Base-by-base conservation (phyloP, 2,888 invertebrate species). In the Helleia helle region DNA sequence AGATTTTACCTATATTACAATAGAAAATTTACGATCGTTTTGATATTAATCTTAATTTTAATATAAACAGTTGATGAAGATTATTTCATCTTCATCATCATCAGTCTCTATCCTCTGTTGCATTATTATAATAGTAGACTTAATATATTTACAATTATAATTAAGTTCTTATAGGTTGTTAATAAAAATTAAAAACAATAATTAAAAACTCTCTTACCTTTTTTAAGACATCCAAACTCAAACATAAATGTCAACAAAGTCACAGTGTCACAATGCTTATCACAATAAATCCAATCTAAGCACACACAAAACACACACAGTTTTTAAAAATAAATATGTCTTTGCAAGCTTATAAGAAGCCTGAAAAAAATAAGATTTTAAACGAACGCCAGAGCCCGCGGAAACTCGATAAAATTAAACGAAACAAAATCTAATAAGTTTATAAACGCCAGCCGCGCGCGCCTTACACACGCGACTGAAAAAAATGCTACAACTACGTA, bases 401-500 rank as follows among this genome's bases (percentile, higher is more conserved):
- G 62, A 65, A 71, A 71, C 66, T 55, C 48, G 54, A 47, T 53
- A 58, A 49, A 40, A 49, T 56, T 49, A 57, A 59, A 38, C 38
- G 49, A 54, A 59, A 49, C 40, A 46, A 60, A 60, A 56, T 51
- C 55, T 55, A 56, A 60, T 60, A 64, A 40, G 39, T 40, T 30
- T 3, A 11, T 62, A 65, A 62, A 52, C 63, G 61, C 64, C 64
- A 66, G 74, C 54, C 76, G 79, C 79, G 80, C 79, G 80, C 80
- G 75, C 62, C 55, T 61, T 61, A 70, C 70, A 66, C 76, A 75
- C 81, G 83, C 81, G 81, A 83, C 84, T 84, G 81, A 81, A 84
- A 84, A 81, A 84, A 76, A 71, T 71, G 71, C 79, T 69, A 75
- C 80, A 81, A 75, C 80, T 73, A 75, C 80, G 81, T 83, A 81